Conservation (phyloP, 2,797 vertebrate genomes). For the Lacerta agilis region DNA sequence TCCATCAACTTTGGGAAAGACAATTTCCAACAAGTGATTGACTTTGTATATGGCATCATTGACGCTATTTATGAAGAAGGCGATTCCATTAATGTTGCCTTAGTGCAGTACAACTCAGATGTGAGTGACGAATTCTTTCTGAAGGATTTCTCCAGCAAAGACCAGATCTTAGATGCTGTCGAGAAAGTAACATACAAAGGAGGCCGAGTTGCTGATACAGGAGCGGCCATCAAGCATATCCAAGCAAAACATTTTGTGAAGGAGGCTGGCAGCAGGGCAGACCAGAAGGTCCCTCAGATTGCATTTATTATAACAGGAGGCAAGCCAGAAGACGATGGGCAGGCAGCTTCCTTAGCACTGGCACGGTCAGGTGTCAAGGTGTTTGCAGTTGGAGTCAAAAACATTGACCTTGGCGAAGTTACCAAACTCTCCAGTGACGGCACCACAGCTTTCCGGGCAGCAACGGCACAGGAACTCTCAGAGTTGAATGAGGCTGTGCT, state of each 20-base stretch:
- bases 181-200: slow-evolving; percentile 86
- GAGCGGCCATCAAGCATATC: slow-evolving; percentile 85
- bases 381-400: slow-evolving; percentile 88
- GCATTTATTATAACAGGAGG: slow-evolving; percentile 91
- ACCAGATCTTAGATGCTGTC: slow-evolving; percentile 85
- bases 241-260: slow-evolving; percentile 88
- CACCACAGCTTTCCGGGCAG: slow-evolving; percentile 83
- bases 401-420: slow-evolving; percentile 83
- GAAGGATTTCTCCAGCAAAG: slow-evolving; percentile 83
- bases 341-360: slow-evolving; percentile 84
- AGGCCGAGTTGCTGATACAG: slow-evolving; percentile 86
- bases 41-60: slow-evolving; percentile 85
- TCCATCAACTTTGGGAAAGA: slow-evolving; percentile 91
- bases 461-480: slow-evolving; percentile 82
- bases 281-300: slow-evolving; percentile 90
- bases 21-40: slow-evolving; percentile 86
- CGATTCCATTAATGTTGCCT: slow-evolving; percentile 86
- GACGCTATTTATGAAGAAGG: slow-evolving; percentile 86
- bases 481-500: slow-evolving; percentile 92
- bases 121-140: slow-evolving; percentile 92
- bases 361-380: slow-evolving; percentile 83
- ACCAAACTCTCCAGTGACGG: slow-evolving; percentile 84
- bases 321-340: slow-evolving; percentile 84
- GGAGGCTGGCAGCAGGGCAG: slow-evolving; percentile 87
- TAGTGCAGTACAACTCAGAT: slow-evolving; percentile 92